These are phyloP conservation scores for Nomada fucata DNA, from an alignment of 2,888 invertebrate species.

Conservation along the genomic window DNA sequence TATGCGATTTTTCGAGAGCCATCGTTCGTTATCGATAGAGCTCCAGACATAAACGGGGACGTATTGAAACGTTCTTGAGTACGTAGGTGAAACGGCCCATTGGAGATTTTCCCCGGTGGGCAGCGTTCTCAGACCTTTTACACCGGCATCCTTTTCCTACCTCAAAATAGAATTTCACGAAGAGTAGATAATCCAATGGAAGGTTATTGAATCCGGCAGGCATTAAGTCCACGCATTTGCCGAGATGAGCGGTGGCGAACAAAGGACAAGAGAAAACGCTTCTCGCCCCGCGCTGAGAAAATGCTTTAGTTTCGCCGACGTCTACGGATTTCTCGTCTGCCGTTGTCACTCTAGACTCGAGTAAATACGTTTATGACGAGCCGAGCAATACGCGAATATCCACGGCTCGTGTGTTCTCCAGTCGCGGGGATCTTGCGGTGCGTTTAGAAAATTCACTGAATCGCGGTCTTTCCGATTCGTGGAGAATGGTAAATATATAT, in stretches of 20 bases:
- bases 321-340: conserved; percentile 46
- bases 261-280: conserved; percentile 3
- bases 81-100: conserved; percentile 27
- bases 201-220: conserved; percentile 54
- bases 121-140: background rate
- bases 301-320: conserved; percentile 41
- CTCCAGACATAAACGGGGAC: conserved; percentile 21
- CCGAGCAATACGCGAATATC: conserved; percentile 27
- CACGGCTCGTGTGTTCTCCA: conserved; percentile 7
- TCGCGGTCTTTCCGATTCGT: background rate
- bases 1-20: conserved; percentile 16
- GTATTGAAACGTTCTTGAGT: conserved; percentile 35
- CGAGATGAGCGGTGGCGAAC: conserved; percentile 11
- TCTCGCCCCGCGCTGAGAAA: conserved; percentile 22
- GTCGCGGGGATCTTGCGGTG: conserved; percentile 23
- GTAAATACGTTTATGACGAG: conserved; percentile 40
- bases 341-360: conserved; percentile 18
- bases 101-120: conserved; percentile 1
- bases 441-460: background rate
- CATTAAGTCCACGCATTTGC: conserved; percentile 51
- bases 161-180: conserved; percentile 38
- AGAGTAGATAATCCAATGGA: conserved; percentile 43
- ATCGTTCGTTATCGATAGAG: background rate
- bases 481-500: background rate
- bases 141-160: conserved; percentile 16